phyloP scores from a whole-genome alignment of 2,113 vertebrate genomes.

The Oreochromis aureus region DNA sequence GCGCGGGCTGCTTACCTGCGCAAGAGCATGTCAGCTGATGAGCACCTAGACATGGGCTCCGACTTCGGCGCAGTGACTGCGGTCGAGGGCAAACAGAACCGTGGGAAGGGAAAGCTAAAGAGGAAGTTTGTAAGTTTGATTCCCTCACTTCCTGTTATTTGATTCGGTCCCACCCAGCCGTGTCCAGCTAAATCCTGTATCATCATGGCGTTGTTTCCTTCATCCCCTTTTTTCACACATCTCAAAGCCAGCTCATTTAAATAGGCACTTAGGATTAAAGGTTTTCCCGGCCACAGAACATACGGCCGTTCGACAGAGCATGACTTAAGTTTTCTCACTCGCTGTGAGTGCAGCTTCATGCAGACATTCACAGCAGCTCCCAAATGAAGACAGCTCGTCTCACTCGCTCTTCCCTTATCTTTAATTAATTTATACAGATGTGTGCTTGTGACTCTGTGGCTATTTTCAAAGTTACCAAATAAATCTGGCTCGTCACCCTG shows the following conservation, averaged over 20 bases:
- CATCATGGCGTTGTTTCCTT: neutral
- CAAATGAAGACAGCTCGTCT: neutral
- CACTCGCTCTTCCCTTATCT: neutral
- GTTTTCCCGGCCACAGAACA: neutral
- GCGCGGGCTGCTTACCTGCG: constrained; percentile 80
- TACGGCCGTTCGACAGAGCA: neutral
- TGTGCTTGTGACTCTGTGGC: neutral
- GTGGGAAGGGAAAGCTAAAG: constrained; percentile 78
- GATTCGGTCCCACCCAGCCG: neutral
- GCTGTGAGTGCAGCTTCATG: neutral
- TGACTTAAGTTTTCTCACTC: neutral
- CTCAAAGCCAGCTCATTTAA: neutral
- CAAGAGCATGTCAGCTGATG: constrained; percentile 84
- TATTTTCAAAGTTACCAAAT: neutral
- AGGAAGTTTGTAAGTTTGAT: constrained; percentile 84
- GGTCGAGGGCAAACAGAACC: constrained; percentile 44
- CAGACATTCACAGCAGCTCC: neutral
- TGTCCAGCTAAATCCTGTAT: neutral
- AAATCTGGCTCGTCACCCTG: neutral
- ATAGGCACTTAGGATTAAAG: neutral
- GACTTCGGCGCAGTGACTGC: constrained; percentile 54
- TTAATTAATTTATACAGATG: neutral
- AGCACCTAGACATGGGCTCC: constrained; percentile 75
- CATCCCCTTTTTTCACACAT: neutral
- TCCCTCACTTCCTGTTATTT: neutral